A percentile compares a stretch with the other conserved stretches of the same genome.
Evolutionary conservation across 2,888 invertebrate genomes (phyloP).

Genomic region (Nymphalis polychloros): DNA sequence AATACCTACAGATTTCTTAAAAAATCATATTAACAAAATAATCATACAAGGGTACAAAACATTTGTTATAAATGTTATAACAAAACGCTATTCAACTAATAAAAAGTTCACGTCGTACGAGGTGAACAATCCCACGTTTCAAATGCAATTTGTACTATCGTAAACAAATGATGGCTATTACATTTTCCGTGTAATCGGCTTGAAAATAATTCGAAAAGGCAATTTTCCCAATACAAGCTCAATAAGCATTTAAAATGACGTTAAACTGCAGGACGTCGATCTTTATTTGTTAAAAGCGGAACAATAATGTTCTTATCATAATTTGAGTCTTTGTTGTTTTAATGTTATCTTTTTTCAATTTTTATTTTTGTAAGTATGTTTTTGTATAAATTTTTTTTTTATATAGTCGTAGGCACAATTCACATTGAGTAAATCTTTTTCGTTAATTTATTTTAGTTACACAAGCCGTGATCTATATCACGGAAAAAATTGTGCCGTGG

Average conservation of each 20-base stretch:
- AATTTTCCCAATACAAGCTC: conserved; percentile 15
- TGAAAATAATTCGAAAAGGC: conserved; percentile 30
- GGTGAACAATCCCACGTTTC: not conserved
- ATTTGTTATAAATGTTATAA: too few relatives aligned
- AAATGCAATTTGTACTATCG: conserved; percentile 19
- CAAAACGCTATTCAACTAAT: not conserved
- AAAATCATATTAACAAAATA: too few relatives aligned
- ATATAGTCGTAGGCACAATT: too few relatives aligned
- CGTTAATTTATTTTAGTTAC: too few relatives aligned
- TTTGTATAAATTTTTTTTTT: too few relatives aligned
- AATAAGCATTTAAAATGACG: conserved; percentile 32
- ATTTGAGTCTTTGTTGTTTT: not conserved
- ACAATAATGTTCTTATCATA: not conserved
- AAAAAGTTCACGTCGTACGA: not conserved
- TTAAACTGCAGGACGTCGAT: conserved; percentile 30
- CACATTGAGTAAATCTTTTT: too few relatives aligned
- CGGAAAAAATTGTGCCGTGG: too few relatives aligned
- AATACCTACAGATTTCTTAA: too few relatives aligned
- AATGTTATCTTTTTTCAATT: not conserved
- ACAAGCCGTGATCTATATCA: too few relatives aligned
- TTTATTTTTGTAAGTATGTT: too few relatives aligned
- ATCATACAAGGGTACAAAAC: too few relatives aligned
- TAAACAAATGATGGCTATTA: conserved; percentile 17
- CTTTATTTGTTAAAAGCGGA: not conserved
- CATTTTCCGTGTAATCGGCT: conserved; percentile 43